Evolutionary conservation across 2,797 vertebrate species (phyloP).

Genomic region (Sebastes kiyomatsui): DNA sequence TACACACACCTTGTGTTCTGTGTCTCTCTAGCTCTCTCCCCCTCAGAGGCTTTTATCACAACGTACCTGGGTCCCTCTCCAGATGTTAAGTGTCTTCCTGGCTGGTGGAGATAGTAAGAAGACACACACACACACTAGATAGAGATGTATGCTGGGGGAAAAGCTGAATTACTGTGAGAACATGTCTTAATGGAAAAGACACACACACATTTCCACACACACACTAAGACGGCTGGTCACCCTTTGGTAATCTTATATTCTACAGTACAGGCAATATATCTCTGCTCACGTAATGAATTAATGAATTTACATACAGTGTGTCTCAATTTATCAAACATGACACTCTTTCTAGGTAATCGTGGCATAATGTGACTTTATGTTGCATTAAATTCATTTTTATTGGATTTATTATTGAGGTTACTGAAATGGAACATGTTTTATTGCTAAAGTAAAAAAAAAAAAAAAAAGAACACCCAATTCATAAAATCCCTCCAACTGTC

Average conservation of each 20-base stretch:
- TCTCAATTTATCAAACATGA: conserved; percentile 53
- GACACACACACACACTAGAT: conserved; percentile 6
- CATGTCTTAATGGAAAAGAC: conserved; percentile 28
- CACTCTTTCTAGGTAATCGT: conserved; percentile 31
- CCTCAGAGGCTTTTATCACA: conserved; percentile 60
- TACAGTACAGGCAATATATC: conserved; percentile 29
- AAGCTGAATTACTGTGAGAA: conserved; percentile 38
- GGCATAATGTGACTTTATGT: conserved; percentile 43
- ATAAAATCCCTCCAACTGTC: conserved; percentile 14
- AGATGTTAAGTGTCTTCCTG: conserved; percentile 65
- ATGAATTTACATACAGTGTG: conserved; percentile 44
- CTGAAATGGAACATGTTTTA: conserved; percentile 49
- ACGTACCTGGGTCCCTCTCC: conserved; percentile 53
- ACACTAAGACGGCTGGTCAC: conserved; percentile 16
- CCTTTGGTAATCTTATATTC: conserved; percentile 28
- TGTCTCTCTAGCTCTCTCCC: neutral
- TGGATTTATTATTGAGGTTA: conserved; percentile 38
- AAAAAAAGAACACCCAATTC: conserved; percentile 10
- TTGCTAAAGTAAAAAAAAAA: conserved; percentile 11
- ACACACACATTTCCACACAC: conserved; percentile 11
- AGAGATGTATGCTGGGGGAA: conserved; percentile 31
- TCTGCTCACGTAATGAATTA: conserved; percentile 37
- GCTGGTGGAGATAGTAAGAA: conserved; percentile 53
- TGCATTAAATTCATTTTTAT: conserved; percentile 44
- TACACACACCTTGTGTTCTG: conserved; percentile 4